phyloP scores from a whole-genome alignment of 2,888 invertebrate species.

The Cremastinae sp. region DNA sequence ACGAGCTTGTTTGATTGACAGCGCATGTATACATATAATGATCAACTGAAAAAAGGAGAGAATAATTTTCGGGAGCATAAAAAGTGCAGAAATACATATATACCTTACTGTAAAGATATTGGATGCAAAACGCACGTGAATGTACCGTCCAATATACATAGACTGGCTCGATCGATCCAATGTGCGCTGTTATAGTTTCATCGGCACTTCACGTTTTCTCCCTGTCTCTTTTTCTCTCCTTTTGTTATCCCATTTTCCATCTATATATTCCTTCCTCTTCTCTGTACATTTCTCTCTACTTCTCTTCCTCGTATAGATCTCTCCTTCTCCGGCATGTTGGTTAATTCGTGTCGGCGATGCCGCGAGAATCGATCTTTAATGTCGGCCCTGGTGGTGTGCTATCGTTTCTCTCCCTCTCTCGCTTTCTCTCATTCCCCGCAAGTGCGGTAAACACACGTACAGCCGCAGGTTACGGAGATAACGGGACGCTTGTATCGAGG shows the following conservation, averaged over 20 bases:
- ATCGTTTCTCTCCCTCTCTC: conserved; percentile 27
- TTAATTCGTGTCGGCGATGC: conserved; percentile 46
- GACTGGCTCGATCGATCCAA: conserved; percentile 56
- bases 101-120: conserved; percentile 52
- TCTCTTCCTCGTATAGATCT: conserved; percentile 19
- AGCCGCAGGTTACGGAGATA: conserved; percentile 12
- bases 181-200: conserved; percentile 44
- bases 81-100: conserved; percentile 41
- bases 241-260: background rate
- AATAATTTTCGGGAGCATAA: conserved; percentile 57
- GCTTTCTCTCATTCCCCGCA: too few species aligned
- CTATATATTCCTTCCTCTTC: background rate
- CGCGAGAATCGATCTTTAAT: conserved; percentile 60
- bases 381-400: conserved; percentile 38
- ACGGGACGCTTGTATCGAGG: conserved; percentile 44
- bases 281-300: background rate
- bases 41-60: conserved; percentile 21
- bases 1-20: too few species aligned
- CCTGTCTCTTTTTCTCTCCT: conserved; percentile 17
- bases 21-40: too few species aligned
- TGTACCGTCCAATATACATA: conserved; percentile 49
- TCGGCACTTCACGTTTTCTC: conserved; percentile 16
- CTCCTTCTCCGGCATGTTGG: conserved; percentile 26
- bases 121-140: conserved; percentile 55
- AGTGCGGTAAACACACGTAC: conserved; percentile 11